phyloP scores from a whole-genome alignment of 1,140 invertebrate species.

The Euglossa dilemma region DNA sequence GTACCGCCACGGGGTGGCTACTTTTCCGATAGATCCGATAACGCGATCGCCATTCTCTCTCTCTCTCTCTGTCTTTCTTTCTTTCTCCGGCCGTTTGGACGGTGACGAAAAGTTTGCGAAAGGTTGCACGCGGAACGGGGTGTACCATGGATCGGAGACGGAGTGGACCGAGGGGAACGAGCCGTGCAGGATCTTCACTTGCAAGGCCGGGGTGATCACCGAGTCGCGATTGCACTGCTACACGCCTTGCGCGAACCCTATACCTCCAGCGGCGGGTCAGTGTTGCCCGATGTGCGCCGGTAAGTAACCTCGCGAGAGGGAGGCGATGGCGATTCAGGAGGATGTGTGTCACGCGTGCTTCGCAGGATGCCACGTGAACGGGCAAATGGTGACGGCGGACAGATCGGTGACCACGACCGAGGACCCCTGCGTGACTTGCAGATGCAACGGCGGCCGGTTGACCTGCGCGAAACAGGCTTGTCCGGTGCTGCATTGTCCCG shows the following conservation, averaged over 20 bases:
- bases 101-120: neutral
- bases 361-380: constrained; percentile 90
- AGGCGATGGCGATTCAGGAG: too few species aligned
- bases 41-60: neutral
- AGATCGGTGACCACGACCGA: constrained; percentile 89
- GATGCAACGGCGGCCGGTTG: constrained; percentile 89
- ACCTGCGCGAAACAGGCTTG: constrained; percentile 93
- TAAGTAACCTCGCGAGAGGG: constrained; percentile 67
- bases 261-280: constrained; percentile 87
- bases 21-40: too few species aligned
- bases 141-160: constrained; percentile 87
- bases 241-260: constrained; percentile 88
- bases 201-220: constrained; percentile 92
- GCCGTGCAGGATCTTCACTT: constrained; percentile 88
- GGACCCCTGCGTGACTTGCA: constrained; percentile 94
- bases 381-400: constrained; percentile 86
- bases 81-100: constrained; percentile 35
- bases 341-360: too few species aligned
- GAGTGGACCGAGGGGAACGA: constrained; percentile 89
- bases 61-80: neutral
- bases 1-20: too few species aligned
- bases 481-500: constrained; percentile 90
- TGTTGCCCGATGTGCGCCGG: constrained; percentile 93
- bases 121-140: constrained; percentile 90
- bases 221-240: constrained; percentile 90